Base-by-base conservation (phyloP, 2,888 invertebrate species). In the Saturnia pavonia region DNA sequence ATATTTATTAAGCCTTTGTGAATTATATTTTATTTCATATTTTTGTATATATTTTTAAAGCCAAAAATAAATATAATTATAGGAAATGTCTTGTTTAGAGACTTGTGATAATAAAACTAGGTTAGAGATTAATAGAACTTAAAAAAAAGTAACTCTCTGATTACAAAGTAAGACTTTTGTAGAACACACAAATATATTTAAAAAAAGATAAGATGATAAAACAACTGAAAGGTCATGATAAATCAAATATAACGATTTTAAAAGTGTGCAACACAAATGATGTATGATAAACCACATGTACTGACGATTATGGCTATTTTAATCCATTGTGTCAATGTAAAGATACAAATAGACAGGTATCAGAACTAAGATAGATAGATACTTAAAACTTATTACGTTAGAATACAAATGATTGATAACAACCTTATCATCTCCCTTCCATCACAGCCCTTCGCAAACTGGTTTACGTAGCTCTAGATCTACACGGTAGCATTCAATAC, bases 191-290 rank as follows among this genome's bases (percentile, higher is more conserved):
- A 60, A 40, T 19, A 65, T 65, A 65, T 34, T 63, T 14, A 40
- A 40, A 19, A n/a, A 65, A 14, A 40, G 65, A 65, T 65, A 65
- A 63, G 19, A 7, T n/a, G 68, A 68, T 69, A 69, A 57, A 11
- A 57, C 22, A 42, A 57, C 54, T 19, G 14, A 54, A 57, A 22
- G 57, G 40, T 69, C 57, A 69, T 40, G 54, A 60, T 60, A 60
- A 60, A 51, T 54, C 19, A 22, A 22, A 57, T 57, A 27, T 68
- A 69, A 57, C 65, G 19, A 40, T 40, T n/a, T 65, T n/a, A n/a
- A 65, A 65, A 40, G 40, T 40, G 40, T 7, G 65, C 40, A 65
- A 40, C 12, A 14, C 27, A 25, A 27, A 25, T 60, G 57, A 60
- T 27, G 25, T 27, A 60, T 60, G 57, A 60, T 60, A 60, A 27